phyloP scores from a whole-genome alignment of 2,888 invertebrate species.

The Orthosia cruda region DNA sequence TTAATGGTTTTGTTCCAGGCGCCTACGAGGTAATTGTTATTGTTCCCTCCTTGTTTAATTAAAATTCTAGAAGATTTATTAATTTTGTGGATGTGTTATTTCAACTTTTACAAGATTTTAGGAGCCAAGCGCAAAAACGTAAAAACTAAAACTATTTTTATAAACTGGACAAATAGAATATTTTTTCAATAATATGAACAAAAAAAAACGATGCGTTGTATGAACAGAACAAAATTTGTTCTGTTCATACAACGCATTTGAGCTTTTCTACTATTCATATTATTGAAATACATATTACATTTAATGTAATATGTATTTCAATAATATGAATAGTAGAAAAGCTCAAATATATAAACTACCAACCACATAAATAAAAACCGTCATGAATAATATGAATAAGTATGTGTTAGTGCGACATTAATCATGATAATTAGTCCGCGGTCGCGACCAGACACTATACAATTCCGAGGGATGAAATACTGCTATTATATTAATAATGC shows the following conservation, averaged over 20 bases:
- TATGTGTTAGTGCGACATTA: conserved; percentile 51
- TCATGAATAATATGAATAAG: conserved; percentile 57
- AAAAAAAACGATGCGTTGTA: too few species aligned
- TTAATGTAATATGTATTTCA: neutral
- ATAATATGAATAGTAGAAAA: neutral
- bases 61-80: neutral
- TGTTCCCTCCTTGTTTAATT: neutral
- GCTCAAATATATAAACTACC: neutral
- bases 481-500: conserved; percentile 29
- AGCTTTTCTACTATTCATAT: too few species aligned
- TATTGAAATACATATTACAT: too few species aligned
- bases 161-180: too few species aligned
- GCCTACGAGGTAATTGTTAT: too few species aligned
- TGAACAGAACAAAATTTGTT: too few species aligned
- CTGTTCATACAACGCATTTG: too few species aligned
- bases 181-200: too few species aligned
- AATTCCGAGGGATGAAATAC: conserved; percentile 44
- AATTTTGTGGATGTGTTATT: neutral
- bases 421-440: conserved; percentile 60
- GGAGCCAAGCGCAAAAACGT: too few species aligned
- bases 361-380: conserved; percentile 31
- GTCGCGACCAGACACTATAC: conserved; percentile 50
- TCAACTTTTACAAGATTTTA: neutral
- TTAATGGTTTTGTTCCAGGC: neutral
- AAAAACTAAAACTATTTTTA: neutral